phyloP scores from a whole-genome alignment of 2,797 vertebrate genomes.

The Coracias cyanogaster region DNA sequence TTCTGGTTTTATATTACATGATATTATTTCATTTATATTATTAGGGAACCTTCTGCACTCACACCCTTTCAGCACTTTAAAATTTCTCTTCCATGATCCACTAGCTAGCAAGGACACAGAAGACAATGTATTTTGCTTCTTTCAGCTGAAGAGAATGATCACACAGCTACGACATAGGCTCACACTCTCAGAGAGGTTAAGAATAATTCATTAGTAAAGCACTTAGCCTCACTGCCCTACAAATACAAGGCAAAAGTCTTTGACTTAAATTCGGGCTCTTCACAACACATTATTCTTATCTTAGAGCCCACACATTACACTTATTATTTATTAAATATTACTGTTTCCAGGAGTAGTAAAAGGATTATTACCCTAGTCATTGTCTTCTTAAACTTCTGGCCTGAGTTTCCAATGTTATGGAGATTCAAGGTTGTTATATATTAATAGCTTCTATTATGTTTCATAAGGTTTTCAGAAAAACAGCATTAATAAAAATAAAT shows the following conservation, averaged over 20 bases:
- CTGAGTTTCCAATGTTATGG: background rate
- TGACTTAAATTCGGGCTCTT: background rate
- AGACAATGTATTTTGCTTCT: background rate
- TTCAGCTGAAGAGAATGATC: background rate
- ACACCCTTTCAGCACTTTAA: background rate
- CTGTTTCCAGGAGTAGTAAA: background rate
- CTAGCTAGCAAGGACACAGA: background rate
- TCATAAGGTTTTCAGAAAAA: background rate
- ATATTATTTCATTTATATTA: background rate
- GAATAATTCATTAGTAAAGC: slow-evolving; percentile 20
- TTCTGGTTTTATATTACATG: too few species aligned
- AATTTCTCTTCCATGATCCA: background rate
- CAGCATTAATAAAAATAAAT: background rate
- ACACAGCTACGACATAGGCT: background rate
- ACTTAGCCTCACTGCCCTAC: background rate
- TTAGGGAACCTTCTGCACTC: background rate
- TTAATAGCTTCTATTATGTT: background rate
- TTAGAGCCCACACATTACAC: background rate
- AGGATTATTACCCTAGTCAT: background rate
- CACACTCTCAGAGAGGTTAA: background rate
- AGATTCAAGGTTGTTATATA: background rate
- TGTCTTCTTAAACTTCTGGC: background rate
- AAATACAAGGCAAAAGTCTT: background rate
- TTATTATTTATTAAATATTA: slow-evolving; percentile 22
- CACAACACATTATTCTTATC: background rate